Conservation (phyloP, 2,888 invertebrate species). For the Neelides folsomi region DNA sequence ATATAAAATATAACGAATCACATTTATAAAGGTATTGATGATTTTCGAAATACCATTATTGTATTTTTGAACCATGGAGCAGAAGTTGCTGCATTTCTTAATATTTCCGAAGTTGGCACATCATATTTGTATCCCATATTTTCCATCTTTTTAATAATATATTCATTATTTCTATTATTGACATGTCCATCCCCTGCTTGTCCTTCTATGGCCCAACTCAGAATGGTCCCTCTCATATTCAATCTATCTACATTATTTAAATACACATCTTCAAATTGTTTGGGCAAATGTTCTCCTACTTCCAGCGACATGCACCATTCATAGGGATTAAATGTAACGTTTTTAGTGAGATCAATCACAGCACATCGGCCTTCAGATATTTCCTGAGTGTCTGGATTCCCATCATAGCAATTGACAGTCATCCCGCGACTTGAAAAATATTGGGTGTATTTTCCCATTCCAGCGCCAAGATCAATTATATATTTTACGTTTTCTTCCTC, state of each 20-base stretch:
- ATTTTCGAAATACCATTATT: too few species aligned
- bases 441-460: slow-evolving; percentile 10
- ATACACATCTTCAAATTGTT: slow-evolving; percentile 8
- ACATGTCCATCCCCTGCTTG: slow-evolving; percentile 23
- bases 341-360: slow-evolving; percentile 7
- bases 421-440: background rate
- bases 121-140: too few species aligned
- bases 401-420: slow-evolving; percentile 11
- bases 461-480: slow-evolving; percentile 8
- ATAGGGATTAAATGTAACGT: slow-evolving; percentile 2
- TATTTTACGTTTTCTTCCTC: slow-evolving; percentile 2
- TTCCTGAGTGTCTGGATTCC: slow-evolving; percentile 11
- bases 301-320: slow-evolving; percentile 12
- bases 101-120: too few species aligned
- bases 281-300: slow-evolving; percentile 14
- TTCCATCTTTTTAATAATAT: slow-evolving; percentile 1
- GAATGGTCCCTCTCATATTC: slow-evolving; percentile 9
- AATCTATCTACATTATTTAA: slow-evolving; percentile 4
- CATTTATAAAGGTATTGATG: too few species aligned
- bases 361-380: slow-evolving; percentile 12
- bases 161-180: slow-evolving; percentile 15
- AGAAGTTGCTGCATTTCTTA: too few species aligned
- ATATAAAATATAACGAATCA: too few species aligned
- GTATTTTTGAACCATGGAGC: too few species aligned
- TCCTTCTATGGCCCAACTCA: slow-evolving; percentile 19